Evolutionary conservation across 30 jellyfish, hydroid and myxozoan genomes (phyloP), one percentile per base, ranked within the genome.

Genomic region (Chrysaora quinquecirrha): DNA sequence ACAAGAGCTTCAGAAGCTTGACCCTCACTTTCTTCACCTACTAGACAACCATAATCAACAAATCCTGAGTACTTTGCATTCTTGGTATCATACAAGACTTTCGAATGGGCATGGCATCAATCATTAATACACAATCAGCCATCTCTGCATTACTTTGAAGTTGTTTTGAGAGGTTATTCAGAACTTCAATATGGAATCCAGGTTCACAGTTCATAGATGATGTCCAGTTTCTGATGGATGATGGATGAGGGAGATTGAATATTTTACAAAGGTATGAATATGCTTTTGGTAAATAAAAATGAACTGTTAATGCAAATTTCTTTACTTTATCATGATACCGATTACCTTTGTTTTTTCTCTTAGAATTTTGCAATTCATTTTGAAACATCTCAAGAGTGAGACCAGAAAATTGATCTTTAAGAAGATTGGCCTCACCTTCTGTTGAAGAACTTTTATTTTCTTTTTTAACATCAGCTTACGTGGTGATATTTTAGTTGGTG

Each of bases 31-130:
- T 38, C 49, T 68, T 68, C 86, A 23, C 34, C 31, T 12, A 54
- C 43, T 6, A 46, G 1, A 31, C 64, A 30, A 3, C 86, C 78
- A 48, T 82, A 82, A 38, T 69, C 85, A 69, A 67, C 76, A 66
- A 54, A 52, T 18, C 92, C 92, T 35, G 80, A 52, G 69, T 52
- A 76, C 34, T 76, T 76, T 6, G 80, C 25, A 14, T 62, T 56
- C 23, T 21, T 21, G 23, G 29, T 58, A 32, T 56, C 66, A 54
- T 56, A 50, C 30, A 52, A 9, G 24, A 33, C 78, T 76, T 61
- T 48, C 88, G 62, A 29, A 76, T 76, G 20, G 88, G 80, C 88
- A 76, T 76, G 28, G 49, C 88, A 56, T 76, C 88, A 54, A 76
- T 46, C 19, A 76, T 9, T 28, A 76, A 24, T 48, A 68, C n/a